phyloP scores from a whole-genome alignment of 1,140 invertebrate species.

The Hycleus phaleratus region DNA sequence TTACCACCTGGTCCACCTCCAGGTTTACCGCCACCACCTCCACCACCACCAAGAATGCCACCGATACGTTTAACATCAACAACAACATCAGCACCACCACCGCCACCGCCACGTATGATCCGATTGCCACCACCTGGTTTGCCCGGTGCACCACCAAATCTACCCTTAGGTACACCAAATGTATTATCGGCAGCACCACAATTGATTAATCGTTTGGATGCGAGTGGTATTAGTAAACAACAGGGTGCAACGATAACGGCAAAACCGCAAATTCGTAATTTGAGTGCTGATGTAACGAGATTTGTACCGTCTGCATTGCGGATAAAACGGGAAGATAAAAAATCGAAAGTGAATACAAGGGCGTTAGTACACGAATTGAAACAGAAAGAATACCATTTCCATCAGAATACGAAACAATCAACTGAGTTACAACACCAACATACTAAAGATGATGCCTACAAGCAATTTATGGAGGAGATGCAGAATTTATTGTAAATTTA shows the following conservation, averaged over 20 bases:
- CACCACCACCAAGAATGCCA: constrained; percentile 41
- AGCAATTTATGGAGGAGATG: constrained; percentile 99
- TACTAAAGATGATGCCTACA: constrained; percentile 95
- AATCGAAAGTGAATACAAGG: constrained; percentile 39
- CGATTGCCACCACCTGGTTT: constrained; percentile 50
- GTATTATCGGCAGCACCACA: constrained; percentile 77
- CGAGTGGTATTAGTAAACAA: constrained; percentile 38
- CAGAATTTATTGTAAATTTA: constrained; percentile 67
- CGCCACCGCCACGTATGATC: constrained; percentile 48
- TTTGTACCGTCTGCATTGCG: constrained; percentile 89
- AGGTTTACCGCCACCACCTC: constrained; percentile 45
- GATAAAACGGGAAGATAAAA: constrained; percentile 76
- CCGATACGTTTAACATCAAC: constrained; percentile 38
- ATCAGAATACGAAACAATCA: constrained; percentile 22
- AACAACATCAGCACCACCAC: constrained; percentile 40
- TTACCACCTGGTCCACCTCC: constrained; percentile 62
- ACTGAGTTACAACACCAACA: constrained; percentile 40
- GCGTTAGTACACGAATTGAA: constrained; percentile 37
- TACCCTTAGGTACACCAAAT: constrained; percentile 47
- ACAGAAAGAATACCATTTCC: constrained; percentile 38
- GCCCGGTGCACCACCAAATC: constrained; percentile 40
- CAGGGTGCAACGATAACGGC: constrained; percentile 79
- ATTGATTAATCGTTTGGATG: constrained; percentile 51
- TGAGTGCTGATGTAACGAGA: constrained; percentile 89
- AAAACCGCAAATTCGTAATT: constrained; percentile 90